These are phyloP conservation scores for Drosophila mimica DNA, from an alignment of 2,888 invertebrate genomes.

Conservation along the genomic window DNA sequence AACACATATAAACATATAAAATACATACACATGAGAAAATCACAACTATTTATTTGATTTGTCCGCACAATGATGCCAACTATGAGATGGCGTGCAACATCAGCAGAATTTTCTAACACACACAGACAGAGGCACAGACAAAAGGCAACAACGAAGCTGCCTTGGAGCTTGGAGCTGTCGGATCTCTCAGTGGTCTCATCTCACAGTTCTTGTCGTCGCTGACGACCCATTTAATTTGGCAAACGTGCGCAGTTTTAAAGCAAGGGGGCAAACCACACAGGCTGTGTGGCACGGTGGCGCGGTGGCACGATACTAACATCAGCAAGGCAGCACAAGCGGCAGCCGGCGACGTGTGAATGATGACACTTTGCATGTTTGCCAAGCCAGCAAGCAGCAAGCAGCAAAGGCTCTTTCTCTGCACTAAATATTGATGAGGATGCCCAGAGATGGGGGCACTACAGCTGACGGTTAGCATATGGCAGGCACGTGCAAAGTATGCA, in stretches of 20 bases:
- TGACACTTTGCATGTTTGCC: slow-evolving; percentile 82
- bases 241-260: slow-evolving; percentile 80
- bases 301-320: slow-evolving; percentile 11
- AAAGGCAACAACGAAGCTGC: slow-evolving; percentile 61
- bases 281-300: slow-evolving; percentile 10
- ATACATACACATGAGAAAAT: slow-evolving; percentile 53
- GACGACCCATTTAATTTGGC: slow-evolving; percentile 81
- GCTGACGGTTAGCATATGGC: slow-evolving; percentile 48
- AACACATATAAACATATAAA: slow-evolving; percentile 6
- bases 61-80: slow-evolving; percentile 76
- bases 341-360: slow-evolving; percentile 78
- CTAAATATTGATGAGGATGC: slow-evolving; percentile 79
- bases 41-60: slow-evolving; percentile 77
- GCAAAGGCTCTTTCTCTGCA: slow-evolving; percentile 50
- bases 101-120: slow-evolving; percentile 69
- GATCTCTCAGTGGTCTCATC: slow-evolving; percentile 27
- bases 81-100: slow-evolving; percentile 70
- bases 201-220: slow-evolving; percentile 45
- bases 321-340: slow-evolving; percentile 23
- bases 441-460: slow-evolving; percentile 13
- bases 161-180: slow-evolving; percentile 14
- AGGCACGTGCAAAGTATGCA: slow-evolving; percentile 77
- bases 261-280: slow-evolving; percentile 46
- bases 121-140: slow-evolving; percentile 22
- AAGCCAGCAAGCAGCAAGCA: slow-evolving; percentile 65